Conservation (phyloP, 1,140 invertebrate species). For the Conopomorpha cramerella region DNA sequence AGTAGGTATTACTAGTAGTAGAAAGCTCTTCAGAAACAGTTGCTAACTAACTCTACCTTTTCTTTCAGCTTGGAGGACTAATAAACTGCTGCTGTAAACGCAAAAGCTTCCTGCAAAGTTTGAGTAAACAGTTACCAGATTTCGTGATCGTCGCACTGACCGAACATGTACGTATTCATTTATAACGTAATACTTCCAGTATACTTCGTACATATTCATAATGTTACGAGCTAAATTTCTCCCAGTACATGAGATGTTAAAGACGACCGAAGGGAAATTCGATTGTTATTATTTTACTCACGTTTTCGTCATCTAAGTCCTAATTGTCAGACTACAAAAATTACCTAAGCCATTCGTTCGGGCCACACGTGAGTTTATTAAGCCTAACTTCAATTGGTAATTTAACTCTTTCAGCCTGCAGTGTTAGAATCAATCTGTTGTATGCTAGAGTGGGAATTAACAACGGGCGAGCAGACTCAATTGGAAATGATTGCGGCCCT, state of each 20-base stretch:
- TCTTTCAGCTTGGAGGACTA: constrained; percentile 70
- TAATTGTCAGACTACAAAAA: no score
- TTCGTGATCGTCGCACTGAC: constrained; percentile 77
- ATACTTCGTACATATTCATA: no score
- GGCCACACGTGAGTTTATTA: no score
- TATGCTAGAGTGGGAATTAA: constrained; percentile 79
- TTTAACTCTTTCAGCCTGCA: constrained; percentile 37
- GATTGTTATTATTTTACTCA: not conserved
- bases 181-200: no score
- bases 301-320: no score
- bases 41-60: no score
- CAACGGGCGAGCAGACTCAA: constrained; percentile 65
- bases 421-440: constrained; percentile 76
- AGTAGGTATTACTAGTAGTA: no score
- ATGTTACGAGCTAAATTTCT: no score
- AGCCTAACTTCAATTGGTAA: not conserved
- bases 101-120: constrained; percentile 75
- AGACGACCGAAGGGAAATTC: no score
- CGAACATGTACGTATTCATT: constrained; percentile 67
- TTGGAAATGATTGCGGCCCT: constrained; percentile 82
- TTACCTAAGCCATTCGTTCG: no score
- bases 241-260: no score
- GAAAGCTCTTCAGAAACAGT: no score
- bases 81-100: constrained; percentile 78
- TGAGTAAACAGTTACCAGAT: constrained; percentile 73